These are phyloP conservation scores for Akabosia matsudoensis DNA, from an alignment of 1,140 invertebrate genomes.

Conservation along the genomic window DNA sequence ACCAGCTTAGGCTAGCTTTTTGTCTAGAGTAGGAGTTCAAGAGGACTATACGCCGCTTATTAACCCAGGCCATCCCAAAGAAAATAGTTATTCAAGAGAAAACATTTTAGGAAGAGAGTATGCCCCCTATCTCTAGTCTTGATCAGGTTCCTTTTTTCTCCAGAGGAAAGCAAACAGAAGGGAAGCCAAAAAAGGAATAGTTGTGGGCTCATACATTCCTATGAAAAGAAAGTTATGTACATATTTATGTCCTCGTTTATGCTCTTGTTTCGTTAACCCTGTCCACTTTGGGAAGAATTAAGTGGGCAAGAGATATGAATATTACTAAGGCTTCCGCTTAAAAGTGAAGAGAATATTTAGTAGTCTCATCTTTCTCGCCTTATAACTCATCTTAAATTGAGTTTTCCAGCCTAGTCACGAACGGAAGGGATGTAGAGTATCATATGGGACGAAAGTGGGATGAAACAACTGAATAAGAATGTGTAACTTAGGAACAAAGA, in stretches of 20 bases:
- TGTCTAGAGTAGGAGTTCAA: background rate
- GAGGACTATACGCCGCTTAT: conserved; percentile 19
- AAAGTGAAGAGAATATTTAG: conserved; percentile 18
- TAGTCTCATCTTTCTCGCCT: background rate
- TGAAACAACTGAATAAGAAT: no score
- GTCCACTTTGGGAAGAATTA: background rate
- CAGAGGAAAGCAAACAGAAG: conserved; percentile 4
- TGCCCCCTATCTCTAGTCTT: background rate
- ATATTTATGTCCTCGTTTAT: no score
- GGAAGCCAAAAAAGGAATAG: conserved; percentile 1
- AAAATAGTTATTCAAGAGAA: conserved; percentile 26
- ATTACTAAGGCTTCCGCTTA: background rate
- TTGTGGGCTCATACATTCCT: no score
- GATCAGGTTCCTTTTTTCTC: background rate
- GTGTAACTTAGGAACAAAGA: background rate
- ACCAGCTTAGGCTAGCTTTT: background rate
- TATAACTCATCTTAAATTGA: conserved; percentile 4
- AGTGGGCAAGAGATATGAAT: background rate
- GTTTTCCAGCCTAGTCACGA: background rate
- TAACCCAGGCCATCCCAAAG: conserved; percentile 32
- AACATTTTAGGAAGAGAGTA: background rate
- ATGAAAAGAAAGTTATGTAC: no score
- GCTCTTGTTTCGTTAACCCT: no score
- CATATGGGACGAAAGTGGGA: no score
- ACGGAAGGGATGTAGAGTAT: no score